Evolutionary conservation across 2,113 vertebrate species (phyloP), one percentile per base, ranked within the genome.

Genomic region (Oreamnos americanus): DNA sequence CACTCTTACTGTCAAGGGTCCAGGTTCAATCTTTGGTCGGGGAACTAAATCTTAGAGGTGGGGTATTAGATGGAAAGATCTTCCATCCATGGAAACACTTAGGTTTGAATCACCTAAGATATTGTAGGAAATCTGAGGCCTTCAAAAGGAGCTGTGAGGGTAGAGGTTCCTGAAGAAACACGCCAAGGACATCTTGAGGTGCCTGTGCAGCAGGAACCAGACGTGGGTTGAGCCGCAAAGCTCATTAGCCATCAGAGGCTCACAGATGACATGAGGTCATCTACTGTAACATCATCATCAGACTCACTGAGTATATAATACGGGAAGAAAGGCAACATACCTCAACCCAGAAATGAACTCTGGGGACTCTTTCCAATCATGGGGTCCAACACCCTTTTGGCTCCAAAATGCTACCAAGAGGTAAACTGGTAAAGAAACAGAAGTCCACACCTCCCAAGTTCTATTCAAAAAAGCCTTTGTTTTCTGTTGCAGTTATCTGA

Each of bases 401-500:
- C n/a, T 64, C 45, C 49, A 92, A 67, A 93, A 74, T 45, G 21
- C 82, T 71, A 79, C 36, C 23, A 39, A 84, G 28, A 96, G 82
- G 36, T 6, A 76, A 84, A 87, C 36, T 7, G 7, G n/a, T 5
- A 86, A 88, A 87, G 43, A 83, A 89, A 49, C 33, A 93, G 36
- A 90, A 78, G 43, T 15, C 53, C 8, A 53, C 19, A 67, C 23
- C 45, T 96, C 17, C 86, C 64, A 89, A 93, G 30, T 23, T 83
- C 78, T 98, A 60, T 71, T 93, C 95, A 91, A 97, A 0, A 0
- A 26, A 96, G 74, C 81, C 51, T 94, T 82, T 62, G 6, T 90
- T 47, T 98, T 90, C 88, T 92, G 86, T 57, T 97, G 90, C 91
- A 91, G 26, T 93, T 94, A 47, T 97, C 87, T 97, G 97, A 96